Evolutionary conservation across 2,797 vertebrate species (phyloP).

Genomic region (Alauda arvensis): DNA sequence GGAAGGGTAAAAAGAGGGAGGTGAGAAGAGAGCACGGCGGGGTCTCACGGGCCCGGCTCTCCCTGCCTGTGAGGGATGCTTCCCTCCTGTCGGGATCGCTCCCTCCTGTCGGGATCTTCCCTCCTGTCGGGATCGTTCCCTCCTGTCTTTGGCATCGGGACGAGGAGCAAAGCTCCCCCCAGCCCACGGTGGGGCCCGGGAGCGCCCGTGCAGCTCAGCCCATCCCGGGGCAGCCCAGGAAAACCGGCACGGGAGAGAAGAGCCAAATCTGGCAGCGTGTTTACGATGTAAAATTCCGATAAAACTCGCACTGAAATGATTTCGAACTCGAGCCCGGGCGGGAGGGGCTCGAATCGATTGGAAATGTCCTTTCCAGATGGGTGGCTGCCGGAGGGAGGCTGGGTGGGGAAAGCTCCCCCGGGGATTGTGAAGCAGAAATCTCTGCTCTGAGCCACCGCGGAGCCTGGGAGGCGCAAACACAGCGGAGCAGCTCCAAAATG

Average conservation of each 20-base stretch:
- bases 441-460: not conserved
- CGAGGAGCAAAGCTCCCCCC: accelerated
- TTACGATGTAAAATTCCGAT: slow-evolving; percentile 12
- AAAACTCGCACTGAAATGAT: slow-evolving; percentile 8
- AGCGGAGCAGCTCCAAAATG: not conserved
- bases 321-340: not conserved
- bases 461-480: not conserved
- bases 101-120: not conserved
- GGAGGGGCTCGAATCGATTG: not conserved
- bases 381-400: not conserved
- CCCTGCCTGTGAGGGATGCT: not conserved
- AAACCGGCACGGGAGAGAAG: not conserved
- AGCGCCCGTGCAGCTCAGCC: not conserved
- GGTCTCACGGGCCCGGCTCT: not conserved
- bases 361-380: slow-evolving; percentile 2
- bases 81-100: not conserved
- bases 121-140: not conserved
- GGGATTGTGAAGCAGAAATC: not conserved
- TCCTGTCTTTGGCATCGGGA: accelerated
- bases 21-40: not conserved
- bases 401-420: not conserved
- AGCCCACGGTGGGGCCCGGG: accelerated
- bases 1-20: not conserved
- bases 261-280: not conserved
- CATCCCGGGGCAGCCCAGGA: not conserved